Base-by-base conservation (phyloP, 2,888 invertebrate species). In the Pegoplata infirma region DNA sequence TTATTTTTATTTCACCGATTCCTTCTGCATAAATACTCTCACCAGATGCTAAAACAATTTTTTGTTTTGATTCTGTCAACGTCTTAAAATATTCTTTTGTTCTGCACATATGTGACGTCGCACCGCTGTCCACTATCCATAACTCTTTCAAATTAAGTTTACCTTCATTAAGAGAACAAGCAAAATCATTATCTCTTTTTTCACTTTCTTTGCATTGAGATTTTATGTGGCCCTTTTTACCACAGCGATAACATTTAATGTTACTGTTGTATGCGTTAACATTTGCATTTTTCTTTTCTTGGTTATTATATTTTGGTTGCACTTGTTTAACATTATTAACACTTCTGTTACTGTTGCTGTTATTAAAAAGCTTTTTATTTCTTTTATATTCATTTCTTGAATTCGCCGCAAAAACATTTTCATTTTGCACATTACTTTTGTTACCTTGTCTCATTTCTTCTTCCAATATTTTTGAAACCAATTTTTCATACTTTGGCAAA, bases 61-160 rank as follows among this genome's bases (percentile, higher is more conserved):
- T 21, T n/a, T 51, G 51, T n/a, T 23, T 21, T 8, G 51, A 47
- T 47, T 47, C 19, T 47, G 12, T 17, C 10, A 32, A 32, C 8
- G 5, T 32, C 2, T 8, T 2, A 32, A 32, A 32, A 32, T 32
- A 32, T 8, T 32, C 32, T 8, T 32, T 32, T n/a, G 61, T 47
- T 63, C 8, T 63, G 32, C 75, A 72, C 75, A 72, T 75, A 21
- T 75, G 72, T 5, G 68, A 78, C 5, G 76, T 66, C 36, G 76
- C 76, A 4, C 68, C 78, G 47, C 73, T 78, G 55, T 73, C 73
- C 3, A 74, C 12, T 32, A 74, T 51, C 59, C 66, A 74, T 17
- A 47, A 14, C 5, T 66, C 44, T 36, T 28, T 19, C 1, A 10
- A 3, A 0, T 16, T 23, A 10, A 5, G 14, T 36, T 36, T 51